These are phyloP conservation scores for Platichthys flesus DNA, from an alignment of 2,113 vertebrate species.

Conservation along the genomic window DNA sequence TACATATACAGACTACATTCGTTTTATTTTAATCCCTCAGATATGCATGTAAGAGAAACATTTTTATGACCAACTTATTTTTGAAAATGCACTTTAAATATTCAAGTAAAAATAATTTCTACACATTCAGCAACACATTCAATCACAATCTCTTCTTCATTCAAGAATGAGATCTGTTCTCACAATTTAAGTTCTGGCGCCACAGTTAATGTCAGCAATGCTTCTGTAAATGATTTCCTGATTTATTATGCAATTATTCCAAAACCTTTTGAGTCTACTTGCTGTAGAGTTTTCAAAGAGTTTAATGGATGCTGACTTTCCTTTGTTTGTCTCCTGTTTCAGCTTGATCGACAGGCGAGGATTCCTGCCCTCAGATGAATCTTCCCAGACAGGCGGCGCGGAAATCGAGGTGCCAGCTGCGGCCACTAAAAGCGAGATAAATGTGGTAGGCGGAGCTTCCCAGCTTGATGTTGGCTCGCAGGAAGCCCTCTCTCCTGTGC, in stretches of 20 bases:
- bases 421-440: conserved; percentile 85
- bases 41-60: too few species aligned
- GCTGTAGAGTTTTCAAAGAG: neutral
- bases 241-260: too few species aligned
- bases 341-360: conserved; percentile 96
- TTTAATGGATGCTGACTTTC: neutral
- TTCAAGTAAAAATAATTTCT: neutral
- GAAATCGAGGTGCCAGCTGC: conserved; percentile 79
- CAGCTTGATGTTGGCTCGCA: conserved; percentile 62
- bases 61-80: neutral
- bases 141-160: too few species aligned
- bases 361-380: conserved; percentile 84
- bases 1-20: neutral
- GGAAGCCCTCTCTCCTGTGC: conserved; percentile 38
- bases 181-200: too few species aligned
- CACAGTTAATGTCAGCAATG: too few species aligned
- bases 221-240: too few species aligned
- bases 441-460: conserved; percentile 89
- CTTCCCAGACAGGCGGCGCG: conserved; percentile 72
- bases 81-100: neutral
- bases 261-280: neutral
- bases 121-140: too few species aligned
- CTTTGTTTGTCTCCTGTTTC: conserved; percentile 50
- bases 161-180: too few species aligned
- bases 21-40: neutral